Percentiles rank a stretch among this genome's conserved stretches.
phyloP scores from a whole-genome alignment of 2,888 invertebrate species.

The Orchesellides sinensis region DNA sequence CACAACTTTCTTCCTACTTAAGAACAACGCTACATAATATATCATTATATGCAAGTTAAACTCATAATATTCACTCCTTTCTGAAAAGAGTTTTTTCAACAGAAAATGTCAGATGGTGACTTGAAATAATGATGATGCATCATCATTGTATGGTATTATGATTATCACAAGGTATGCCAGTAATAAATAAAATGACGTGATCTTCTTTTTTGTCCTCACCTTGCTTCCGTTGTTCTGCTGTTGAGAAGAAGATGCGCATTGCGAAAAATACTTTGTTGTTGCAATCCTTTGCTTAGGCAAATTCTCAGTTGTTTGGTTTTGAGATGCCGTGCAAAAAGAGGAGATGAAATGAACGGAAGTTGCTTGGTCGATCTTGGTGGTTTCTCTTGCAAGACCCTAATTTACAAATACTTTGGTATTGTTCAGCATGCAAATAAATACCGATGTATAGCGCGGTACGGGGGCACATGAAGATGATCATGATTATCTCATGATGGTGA shows the following conservation, averaged over 20 bases:
- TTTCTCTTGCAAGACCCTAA: constrained; percentile 19
- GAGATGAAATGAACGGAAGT: constrained; percentile 22
- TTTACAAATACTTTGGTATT: too few relatives aligned
- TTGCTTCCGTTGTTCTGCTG: constrained; percentile 1
- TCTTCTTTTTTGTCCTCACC: constrained; percentile 27
- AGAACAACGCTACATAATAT: too few relatives aligned
- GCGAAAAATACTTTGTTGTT: constrained; percentile 37
- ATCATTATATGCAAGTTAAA: too few relatives aligned
- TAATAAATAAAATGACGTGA: constrained; percentile 58
- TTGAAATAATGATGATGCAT: constrained; percentile 43
- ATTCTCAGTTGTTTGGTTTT: background rate
- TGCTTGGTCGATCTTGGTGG: constrained; percentile 24
- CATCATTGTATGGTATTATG: constrained; percentile 33
- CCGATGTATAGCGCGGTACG: constrained; percentile 3
- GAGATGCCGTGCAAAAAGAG: background rate
- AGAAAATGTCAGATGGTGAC: constrained; percentile 53
- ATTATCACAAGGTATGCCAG: constrained; percentile 2
- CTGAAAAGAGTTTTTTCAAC: background rate
- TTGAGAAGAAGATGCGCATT: background rate
- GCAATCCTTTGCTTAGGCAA: background rate
- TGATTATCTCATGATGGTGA: too few relatives aligned
- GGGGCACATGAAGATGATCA: background rate
- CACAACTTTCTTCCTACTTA: too few relatives aligned
- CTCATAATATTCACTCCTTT: constrained; percentile 13
- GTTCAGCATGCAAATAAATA: constrained; percentile 40